phyloP scores from a whole-genome alignment of 2,797 vertebrate genomes.

The Sandelia bainsii region DNA sequence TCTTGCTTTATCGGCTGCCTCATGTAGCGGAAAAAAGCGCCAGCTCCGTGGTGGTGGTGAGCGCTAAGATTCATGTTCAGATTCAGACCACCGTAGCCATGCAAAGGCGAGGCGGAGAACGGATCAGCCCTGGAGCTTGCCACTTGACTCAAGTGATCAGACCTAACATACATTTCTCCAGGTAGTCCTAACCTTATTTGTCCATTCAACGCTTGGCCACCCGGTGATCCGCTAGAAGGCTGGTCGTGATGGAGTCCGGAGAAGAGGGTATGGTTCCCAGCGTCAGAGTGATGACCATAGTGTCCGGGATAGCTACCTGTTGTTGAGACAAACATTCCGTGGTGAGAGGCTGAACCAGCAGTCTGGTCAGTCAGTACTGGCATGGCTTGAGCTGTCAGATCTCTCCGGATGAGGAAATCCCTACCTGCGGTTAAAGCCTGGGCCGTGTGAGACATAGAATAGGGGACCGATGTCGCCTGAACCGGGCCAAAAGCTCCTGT shows the following conservation, averaged over 20 bases:
- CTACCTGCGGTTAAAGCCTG: slow-evolving; percentile 91
- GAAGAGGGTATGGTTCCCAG: slow-evolving; percentile 92
- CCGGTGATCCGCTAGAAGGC: slow-evolving; percentile 91
- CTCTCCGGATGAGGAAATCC: slow-evolving; percentile 91
- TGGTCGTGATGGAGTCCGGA: slow-evolving; percentile 95
- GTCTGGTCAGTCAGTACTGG: slow-evolving; percentile 89
- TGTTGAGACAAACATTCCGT: slow-evolving; percentile 98
- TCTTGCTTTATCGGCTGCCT: slow-evolving; percentile 98
- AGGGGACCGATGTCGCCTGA: slow-evolving; percentile 87
- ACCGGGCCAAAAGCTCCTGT: slow-evolving; percentile 91
- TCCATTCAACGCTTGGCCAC: slow-evolving; percentile 94
- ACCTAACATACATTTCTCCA: slow-evolving; percentile 97
- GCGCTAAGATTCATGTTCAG: slow-evolving; percentile 94
- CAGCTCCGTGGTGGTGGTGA: slow-evolving; percentile 89
- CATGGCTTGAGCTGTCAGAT: slow-evolving; percentile 92
- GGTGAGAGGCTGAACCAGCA: slow-evolving; percentile 91
- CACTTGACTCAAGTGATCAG: slow-evolving; percentile 95
- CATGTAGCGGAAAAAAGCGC: slow-evolving; percentile 98
- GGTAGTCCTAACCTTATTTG: slow-evolving; percentile 98
- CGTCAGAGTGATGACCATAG: slow-evolving; percentile 92
- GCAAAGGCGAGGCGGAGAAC: slow-evolving; percentile 92
- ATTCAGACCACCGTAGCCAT: slow-evolving; percentile 93
- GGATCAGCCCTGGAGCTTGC: slow-evolving; percentile 94
- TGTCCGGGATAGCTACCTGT: slow-evolving; percentile 99
- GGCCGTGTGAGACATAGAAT: slow-evolving; percentile 88